Percentiles rank a stretch among this genome's conserved stretches.
phyloP scores from a whole-genome alignment of 2,113 vertebrate genomes.

The Muntiacus reevesi region DNA sequence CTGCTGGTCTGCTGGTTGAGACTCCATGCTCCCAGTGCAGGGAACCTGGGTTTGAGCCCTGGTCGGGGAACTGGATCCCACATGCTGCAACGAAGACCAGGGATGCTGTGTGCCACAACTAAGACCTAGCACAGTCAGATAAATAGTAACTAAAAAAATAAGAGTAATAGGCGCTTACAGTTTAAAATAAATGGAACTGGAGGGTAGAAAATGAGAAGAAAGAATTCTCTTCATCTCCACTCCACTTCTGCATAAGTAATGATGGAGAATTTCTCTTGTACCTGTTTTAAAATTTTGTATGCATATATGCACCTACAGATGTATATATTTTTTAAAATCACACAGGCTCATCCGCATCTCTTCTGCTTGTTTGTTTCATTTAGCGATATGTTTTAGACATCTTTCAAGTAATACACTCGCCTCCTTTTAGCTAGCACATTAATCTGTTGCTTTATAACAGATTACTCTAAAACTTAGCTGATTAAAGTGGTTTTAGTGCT shows the following conservation, averaged over 20 bases:
- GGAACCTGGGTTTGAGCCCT: not conserved
- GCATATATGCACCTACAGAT: not conserved
- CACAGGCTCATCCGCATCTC: not conserved
- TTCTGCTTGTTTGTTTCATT: not conserved
- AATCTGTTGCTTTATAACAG: not conserved
- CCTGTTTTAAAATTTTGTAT: not conserved
- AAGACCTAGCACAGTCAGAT: not conserved
- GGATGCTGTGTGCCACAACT: not conserved
- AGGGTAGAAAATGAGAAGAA: not conserved
- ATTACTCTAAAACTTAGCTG: not conserved
- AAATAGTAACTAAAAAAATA: not conserved
- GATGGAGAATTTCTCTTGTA: not conserved
- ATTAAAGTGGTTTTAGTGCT: not conserved
- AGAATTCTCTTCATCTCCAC: not conserved
- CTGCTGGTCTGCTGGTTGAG: not conserved
- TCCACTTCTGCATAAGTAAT: not conserved
- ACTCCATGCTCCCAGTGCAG: not conserved
- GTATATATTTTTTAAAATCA: not conserved
- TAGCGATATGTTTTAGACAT: not conserved
- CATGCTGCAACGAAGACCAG: fast-evolving
- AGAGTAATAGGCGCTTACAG: not conserved
- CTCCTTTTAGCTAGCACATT: not conserved
- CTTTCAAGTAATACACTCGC: not conserved
- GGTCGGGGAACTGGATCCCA: not conserved
- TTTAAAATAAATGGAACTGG: not conserved